A percentile compares a stretch with the other conserved stretches of the same genome.
phyloP scores from a whole-genome alignment of 2,113 vertebrate species.

The Gavialis gangeticus region DNA sequence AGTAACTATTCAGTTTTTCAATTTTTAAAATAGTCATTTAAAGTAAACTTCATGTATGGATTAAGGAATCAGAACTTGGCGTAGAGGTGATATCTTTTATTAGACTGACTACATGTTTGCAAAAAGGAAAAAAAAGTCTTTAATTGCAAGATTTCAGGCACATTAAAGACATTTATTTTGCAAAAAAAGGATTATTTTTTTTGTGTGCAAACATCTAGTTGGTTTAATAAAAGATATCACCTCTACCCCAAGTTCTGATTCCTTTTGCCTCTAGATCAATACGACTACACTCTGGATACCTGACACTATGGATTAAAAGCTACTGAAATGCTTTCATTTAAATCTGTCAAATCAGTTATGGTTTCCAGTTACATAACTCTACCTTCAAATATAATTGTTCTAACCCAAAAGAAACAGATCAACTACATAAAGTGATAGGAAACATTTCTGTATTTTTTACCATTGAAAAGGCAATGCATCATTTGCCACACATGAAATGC shows the following conservation, averaged over 20 bases:
- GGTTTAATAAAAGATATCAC: no score
- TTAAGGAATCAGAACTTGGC: no score
- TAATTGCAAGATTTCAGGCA: no score
- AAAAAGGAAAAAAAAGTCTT: no score
- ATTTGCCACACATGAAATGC: not conserved
- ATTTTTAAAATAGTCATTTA: slow-evolving; percentile 9
- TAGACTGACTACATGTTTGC: no score
- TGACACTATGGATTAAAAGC: not conserved
- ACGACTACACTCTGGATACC: not conserved
- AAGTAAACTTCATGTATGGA: not conserved
- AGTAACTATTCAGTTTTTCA: not conserved
- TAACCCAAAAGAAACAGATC: slow-evolving; percentile 12
- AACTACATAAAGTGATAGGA: not conserved
- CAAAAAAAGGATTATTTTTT: no score
- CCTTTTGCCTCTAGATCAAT: no score
- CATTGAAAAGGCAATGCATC: not conserved
- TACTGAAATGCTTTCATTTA: slow-evolving; percentile 3
- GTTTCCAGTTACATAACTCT: slow-evolving; percentile 20
- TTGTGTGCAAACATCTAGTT: no score
- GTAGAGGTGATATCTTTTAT: no score
- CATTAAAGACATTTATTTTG: no score
- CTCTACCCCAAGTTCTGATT: no score
- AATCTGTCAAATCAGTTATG: not conserved
- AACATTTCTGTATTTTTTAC: not conserved
- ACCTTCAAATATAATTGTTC: not conserved